Evolutionary conservation across 37 sponge, comb jelly and placozoan genomes (phyloP), one percentile per base, ranked within the genome.

Genomic region (Aphrocallistes beatrix): DNA sequence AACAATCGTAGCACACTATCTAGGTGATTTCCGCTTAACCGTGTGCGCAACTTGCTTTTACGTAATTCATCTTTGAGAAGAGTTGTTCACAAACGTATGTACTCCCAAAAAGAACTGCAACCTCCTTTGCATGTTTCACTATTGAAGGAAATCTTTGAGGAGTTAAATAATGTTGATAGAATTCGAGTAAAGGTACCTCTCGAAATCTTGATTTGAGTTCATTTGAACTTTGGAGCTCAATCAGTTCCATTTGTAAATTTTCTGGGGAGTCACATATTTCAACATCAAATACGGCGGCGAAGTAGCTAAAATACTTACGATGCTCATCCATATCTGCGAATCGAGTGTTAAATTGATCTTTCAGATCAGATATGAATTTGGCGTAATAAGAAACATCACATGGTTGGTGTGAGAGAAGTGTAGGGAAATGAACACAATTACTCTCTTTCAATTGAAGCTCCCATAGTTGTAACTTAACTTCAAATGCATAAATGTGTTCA

Each of bases 41-140:
- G 1, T 30, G 75, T 60, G 10, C 75, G 10, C 34, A 60, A 30
- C 75, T 60, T 60, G 75, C n/a, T 60, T 60, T 60, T 60, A 30
- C 21, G n/a, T 60, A 60, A 3, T 60, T 60, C 75, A 60, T 60
- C n/a, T 30, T 60, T 60, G 75, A 60, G 75, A 60, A 60, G n/a
- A 60, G 75, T 60, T 60, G 75, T 30, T 60, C 75, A 30, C 75
- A 60, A 60, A 60, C 75, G n/a, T 60, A 60, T 25, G 75, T 60
- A 60, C 75, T 60, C 10, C 75, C 34, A 13, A 60, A 60, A 60
- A 60, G 75, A 25, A 60, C 75, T 19, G 75, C 75, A 60, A 60
- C n/a, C n/a, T 19, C n/a, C 75, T 60, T 60, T 8, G 75, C 75
- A 60, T 60, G 75, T 30, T 60, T 60, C 75, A 19, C n/a, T 30